phyloP scores from a whole-genome alignment of 2,797 vertebrate species.

The Spinus olivaceus region DNA sequence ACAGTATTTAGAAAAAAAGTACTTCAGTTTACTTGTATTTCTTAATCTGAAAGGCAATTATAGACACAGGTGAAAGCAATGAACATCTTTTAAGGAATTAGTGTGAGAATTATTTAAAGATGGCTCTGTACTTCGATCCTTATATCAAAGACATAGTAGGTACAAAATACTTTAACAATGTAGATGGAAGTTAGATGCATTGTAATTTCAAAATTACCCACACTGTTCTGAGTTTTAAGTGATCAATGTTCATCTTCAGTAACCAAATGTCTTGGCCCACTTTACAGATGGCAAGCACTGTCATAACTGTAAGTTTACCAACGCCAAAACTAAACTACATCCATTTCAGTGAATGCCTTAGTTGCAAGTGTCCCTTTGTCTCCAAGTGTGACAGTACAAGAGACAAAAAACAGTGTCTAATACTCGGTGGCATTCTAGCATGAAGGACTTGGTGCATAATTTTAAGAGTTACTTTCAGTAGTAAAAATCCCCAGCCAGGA shows the following conservation, averaged over 20 bases:
- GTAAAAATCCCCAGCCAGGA: background rate
- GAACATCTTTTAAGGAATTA: background rate
- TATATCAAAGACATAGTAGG: background rate
- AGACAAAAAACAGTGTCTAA: background rate
- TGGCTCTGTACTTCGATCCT: background rate
- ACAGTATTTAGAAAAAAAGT: background rate
- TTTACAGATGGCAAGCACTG: background rate
- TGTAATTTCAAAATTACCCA: background rate
- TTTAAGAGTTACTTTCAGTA: background rate
- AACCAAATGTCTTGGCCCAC: background rate
- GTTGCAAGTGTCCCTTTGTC: background rate
- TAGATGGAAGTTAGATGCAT: background rate
- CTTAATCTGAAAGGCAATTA: background rate
- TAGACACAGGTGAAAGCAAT: background rate
- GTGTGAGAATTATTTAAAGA: background rate
- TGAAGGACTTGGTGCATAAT: background rate
- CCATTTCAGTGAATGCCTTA: background rate
- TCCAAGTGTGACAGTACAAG: background rate
- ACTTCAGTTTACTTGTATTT: background rate
- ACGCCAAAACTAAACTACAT: background rate
- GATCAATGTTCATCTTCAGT: background rate
- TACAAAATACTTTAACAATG: background rate
- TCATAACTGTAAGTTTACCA: background rate
- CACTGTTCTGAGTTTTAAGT: background rate
- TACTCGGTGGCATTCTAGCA: background rate